phyloP scores from a whole-genome alignment of 2,888 invertebrate species.

The Limnephilus rhombicus region DNA sequence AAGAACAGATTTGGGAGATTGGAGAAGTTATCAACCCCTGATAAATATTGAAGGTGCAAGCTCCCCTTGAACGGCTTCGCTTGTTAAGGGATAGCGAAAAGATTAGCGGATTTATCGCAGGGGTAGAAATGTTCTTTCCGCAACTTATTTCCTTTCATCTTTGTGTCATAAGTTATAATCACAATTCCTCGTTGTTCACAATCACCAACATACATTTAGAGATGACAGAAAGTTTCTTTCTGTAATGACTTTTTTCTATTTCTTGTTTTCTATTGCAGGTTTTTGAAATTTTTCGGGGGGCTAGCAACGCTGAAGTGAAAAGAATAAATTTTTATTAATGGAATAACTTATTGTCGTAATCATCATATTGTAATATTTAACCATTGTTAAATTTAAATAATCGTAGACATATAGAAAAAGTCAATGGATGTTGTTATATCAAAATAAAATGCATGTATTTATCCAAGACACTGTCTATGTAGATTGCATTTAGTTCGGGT shows the following conservation, averaged over 20 bases:
- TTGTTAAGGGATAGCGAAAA: constrained; percentile 47
- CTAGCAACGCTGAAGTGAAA: neutral
- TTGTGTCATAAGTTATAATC: neutral
- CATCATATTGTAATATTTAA: too few relatives aligned
- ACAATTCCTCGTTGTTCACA: neutral
- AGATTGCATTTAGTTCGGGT: too few relatives aligned
- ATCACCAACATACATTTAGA: neutral
- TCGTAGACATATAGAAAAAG: too few relatives aligned
- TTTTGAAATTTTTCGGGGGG: neutral
- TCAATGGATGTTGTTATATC: too few relatives aligned
- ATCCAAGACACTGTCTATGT: too few relatives aligned
- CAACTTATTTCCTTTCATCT: constrained; percentile 16
- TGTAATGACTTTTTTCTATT: neutral
- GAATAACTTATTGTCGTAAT: too few relatives aligned
- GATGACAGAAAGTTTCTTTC: neutral
- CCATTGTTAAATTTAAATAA: too few relatives aligned
- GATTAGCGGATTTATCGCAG: constrained; percentile 41
- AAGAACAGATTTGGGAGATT: neutral
- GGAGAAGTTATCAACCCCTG: constrained; percentile 39
- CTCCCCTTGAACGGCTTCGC: constrained; percentile 18
- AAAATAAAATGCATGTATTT: too few relatives aligned
- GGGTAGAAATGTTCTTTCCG: constrained; percentile 37
- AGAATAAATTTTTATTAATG: too few relatives aligned
- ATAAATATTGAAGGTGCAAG: neutral
- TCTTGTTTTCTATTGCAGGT: neutral